Conservation (phyloP, 2,113 vertebrate species). For the Anarhynchus alexandrinus region DNA sequence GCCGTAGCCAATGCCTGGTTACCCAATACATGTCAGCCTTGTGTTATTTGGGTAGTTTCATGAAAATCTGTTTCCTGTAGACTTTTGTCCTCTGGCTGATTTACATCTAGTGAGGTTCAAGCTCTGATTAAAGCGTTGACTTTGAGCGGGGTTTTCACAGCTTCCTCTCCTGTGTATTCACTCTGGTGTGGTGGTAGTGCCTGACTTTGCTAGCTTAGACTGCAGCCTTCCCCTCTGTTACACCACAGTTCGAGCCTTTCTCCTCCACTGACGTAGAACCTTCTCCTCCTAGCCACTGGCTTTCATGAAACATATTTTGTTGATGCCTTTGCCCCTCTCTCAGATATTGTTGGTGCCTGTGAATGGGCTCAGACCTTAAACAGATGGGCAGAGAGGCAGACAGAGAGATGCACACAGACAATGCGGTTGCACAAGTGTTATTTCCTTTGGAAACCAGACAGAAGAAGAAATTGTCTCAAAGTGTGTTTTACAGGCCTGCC, state of each 20-base stretch:
- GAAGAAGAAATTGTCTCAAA: slow-evolving; percentile 18
- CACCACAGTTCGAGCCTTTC: not conserved
- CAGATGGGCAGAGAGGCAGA: not conserved
- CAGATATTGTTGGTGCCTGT: not conserved
- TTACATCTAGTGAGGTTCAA: not conserved
- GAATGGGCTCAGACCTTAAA: not conserved
- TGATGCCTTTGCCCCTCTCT: not conserved
- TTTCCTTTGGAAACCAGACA: slow-evolving; percentile 29
- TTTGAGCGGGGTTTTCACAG: not conserved
- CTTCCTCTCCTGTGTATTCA: not conserved
- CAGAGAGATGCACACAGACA: not conserved
- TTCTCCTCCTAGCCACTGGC: not conserved
- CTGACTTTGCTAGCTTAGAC: not conserved
- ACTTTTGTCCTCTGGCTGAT: not conserved
- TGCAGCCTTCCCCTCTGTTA: not conserved
- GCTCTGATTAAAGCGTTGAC: not conserved
- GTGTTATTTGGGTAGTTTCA: not conserved
- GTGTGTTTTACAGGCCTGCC: not conserved
- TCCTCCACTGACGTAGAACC: fast-evolving
- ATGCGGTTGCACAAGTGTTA: not conserved
- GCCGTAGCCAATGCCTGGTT: not conserved
- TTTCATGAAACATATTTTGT: not conserved
- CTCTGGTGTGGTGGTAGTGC: not conserved
- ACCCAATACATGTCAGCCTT: not conserved
- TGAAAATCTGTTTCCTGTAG: not conserved